Evolutionary conservation across 1,140 invertebrate genomes (phyloP).

Genomic region (Carcinoscorpius rotundicauda): DNA sequence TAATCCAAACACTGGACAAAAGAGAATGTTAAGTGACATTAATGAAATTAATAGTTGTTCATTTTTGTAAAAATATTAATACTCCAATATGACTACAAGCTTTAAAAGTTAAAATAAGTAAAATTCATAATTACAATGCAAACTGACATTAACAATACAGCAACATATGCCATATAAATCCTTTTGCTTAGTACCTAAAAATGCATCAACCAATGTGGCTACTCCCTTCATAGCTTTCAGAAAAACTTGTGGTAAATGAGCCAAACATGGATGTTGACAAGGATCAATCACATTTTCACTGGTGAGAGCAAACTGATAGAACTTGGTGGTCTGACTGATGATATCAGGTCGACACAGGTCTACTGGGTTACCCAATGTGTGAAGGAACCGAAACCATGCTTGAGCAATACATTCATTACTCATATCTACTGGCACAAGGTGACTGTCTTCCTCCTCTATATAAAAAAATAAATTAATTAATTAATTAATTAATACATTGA

Average conservation of each 20-base stretch:
- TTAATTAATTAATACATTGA: constrained; percentile 6
- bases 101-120: no score
- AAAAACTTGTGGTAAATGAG: constrained; percentile 75
- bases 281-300: constrained; percentile 53
- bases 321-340: constrained; percentile 72
- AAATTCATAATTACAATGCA: no score
- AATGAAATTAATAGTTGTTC: no score
- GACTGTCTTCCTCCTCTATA: constrained; percentile 68
- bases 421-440: constrained; percentile 68
- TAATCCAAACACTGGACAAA: no score
- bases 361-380: constrained; percentile 85
- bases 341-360: constrained; percentile 76
- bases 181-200: constrained; percentile 54
- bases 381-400: constrained; percentile 86
- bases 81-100: no score
- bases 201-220: constrained; percentile 85
- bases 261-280: constrained; percentile 81
- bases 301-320: constrained; percentile 44
- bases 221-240: constrained; percentile 86
- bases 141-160: no score
- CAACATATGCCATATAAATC: no score
- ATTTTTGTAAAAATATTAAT: no score
- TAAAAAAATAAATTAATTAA: constrained; percentile 15
- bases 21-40: no score
- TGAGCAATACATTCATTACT: constrained; percentile 77